These are phyloP conservation scores for Bombus confusus DNA, from an alignment of 1,140 invertebrate species.

Conservation along the genomic window DNA sequence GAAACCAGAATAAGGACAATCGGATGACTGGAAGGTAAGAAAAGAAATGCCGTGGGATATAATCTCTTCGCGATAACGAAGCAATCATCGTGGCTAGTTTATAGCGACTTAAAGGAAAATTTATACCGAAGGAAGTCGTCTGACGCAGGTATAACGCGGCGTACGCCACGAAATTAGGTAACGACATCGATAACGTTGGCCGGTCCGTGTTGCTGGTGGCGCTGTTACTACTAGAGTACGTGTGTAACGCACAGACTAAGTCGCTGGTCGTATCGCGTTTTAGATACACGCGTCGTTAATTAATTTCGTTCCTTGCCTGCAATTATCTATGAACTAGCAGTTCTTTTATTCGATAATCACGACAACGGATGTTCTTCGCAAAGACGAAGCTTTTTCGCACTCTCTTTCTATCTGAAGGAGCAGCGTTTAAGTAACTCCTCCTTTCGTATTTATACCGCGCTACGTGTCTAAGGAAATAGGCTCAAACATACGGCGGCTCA, in stretches of 20 bases:
- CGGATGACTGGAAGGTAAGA: background rate
- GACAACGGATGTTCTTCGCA: slow-evolving; percentile 26
- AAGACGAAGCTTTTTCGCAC: too few relatives aligned
- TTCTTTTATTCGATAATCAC: slow-evolving; percentile 43
- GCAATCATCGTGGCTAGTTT: slow-evolving; percentile 34
- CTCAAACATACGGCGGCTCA: too few relatives aligned
- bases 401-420: too few relatives aligned
- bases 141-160: slow-evolving; percentile 33
- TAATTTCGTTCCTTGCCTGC: slow-evolving; percentile 18
- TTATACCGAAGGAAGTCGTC: slow-evolving; percentile 25
- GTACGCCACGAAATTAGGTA: slow-evolving; percentile 43
- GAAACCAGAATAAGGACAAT: background rate
- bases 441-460: too few relatives aligned
- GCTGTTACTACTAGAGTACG: background rate
- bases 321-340: slow-evolving; percentile 1
- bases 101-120: slow-evolving; percentile 42
- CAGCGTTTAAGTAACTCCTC: too few relatives aligned
- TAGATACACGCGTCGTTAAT: slow-evolving; percentile 33
- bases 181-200: slow-evolving; percentile 42
- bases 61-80: slow-evolving; percentile 52
- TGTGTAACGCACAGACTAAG: background rate
- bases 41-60: slow-evolving; percentile 8
- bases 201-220: background rate
- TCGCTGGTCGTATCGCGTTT: background rate
- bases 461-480: too few relatives aligned